Evolutionary conservation across 2,888 invertebrate genomes (phyloP).

Genomic region (Drosophila percnosoma): DNA sequence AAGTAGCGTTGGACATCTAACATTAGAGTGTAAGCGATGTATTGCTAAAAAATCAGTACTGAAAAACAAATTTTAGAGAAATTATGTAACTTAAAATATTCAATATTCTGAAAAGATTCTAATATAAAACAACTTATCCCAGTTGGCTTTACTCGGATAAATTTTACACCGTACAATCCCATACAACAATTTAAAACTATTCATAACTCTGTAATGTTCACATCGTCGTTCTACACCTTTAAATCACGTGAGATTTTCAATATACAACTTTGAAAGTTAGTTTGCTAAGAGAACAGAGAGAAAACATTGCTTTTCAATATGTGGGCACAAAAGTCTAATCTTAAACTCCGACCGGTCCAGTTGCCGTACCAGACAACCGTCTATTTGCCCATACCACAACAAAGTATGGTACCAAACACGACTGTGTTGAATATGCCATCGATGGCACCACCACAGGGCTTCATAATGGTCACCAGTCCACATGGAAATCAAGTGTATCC

Average conservation of each 20-base stretch:
- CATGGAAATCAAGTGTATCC: constrained; percentile 34
- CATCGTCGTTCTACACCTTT: constrained; percentile 18
- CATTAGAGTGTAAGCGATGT: not conserved
- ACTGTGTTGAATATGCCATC: constrained; percentile 22
- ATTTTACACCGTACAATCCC: not conserved
- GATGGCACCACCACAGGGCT: constrained; percentile 15
- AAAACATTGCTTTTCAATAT: constrained; percentile 1
- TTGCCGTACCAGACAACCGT: constrained; percentile 24
- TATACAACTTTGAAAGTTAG: not conserved
- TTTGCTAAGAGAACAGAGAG: not conserved
- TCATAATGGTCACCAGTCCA: constrained; percentile 26
- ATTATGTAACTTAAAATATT: not conserved
- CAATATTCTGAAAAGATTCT: not conserved
- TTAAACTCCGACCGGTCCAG: constrained; percentile 4
- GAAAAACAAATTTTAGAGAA: not conserved
- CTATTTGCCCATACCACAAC: constrained; percentile 22
- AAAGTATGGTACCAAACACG: constrained; percentile 9
- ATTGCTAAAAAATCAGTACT: not conserved
- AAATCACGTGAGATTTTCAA: not conserved
- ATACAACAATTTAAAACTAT: constrained; percentile 4
- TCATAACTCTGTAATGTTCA: constrained; percentile 15
- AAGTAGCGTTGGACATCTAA: not conserved
- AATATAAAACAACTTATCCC: not conserved
- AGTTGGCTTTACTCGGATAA: constrained; percentile 12
- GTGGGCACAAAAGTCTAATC: constrained; percentile 10